Conservation (phyloP, 2,888 invertebrate genomes). For the Crocallis elinguaria region DNA sequence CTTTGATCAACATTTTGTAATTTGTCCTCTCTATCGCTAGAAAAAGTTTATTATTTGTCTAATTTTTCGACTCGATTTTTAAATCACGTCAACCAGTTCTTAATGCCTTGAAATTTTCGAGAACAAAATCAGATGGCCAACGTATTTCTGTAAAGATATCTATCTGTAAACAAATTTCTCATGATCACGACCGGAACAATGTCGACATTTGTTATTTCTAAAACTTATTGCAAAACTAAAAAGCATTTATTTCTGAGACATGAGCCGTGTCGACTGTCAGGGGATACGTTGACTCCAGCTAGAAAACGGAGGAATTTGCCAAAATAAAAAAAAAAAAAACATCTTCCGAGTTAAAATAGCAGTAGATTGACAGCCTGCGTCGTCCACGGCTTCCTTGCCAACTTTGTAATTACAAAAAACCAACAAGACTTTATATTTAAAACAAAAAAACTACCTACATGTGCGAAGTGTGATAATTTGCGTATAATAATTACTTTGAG, state of each 20-base stretch:
- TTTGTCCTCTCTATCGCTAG: not conserved
- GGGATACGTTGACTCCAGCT: conserved; percentile 78
- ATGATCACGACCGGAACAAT: conserved; percentile 66
- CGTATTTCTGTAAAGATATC: conserved; percentile 44
- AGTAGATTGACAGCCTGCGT: conserved; percentile 73
- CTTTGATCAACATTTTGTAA: not conserved
- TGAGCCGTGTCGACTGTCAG: conserved; percentile 75
- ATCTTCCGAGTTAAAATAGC: conserved; percentile 68
- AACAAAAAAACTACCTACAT: conserved; percentile 53
- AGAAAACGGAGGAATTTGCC: conserved; percentile 67
- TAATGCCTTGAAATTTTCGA: conserved; percentile 5
- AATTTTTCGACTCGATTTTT: not conserved
- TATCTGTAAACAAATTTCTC: conserved; percentile 51
- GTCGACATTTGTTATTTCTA: conserved; percentile 58
- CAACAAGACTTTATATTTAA: conserved; percentile 52
- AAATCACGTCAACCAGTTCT: not conserved
- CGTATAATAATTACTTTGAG: conserved; percentile 58
- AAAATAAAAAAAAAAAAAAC: conserved; percentile 63
- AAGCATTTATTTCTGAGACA: conserved; percentile 62
- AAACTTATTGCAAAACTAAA: conserved; percentile 53
- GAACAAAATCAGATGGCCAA: conserved; percentile 28
- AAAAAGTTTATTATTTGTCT: not conserved
- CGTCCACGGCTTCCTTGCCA: conserved; percentile 76
- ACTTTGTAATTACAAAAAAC: conserved; percentile 79
- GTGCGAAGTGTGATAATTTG: conserved; percentile 56